Base-by-base conservation (phyloP, 1,140 invertebrate species). In the Danaus plexippus region DNA sequence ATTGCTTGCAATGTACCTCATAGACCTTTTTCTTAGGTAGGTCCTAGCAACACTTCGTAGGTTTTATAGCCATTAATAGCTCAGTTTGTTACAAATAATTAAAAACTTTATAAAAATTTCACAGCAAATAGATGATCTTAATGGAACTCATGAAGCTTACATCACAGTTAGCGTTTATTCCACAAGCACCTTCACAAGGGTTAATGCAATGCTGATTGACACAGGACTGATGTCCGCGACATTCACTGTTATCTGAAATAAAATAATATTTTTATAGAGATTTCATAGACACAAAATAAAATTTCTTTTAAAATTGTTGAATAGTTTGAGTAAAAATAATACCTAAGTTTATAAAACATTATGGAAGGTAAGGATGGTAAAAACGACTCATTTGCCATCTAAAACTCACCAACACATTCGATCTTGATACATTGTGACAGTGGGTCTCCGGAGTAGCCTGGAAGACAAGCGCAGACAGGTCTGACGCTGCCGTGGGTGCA, bases 101-200 rank as follows among this genome's bases (percentile, higher is more conserved):
- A 32, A 32, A 32, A 32, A 32, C 22, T 32, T 32, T 32, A 32
- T 32, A 32, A 32, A 32, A 32, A 32, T 2, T 32, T 32, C 7
- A 7, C 22, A 5, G 22, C 7, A 32, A 32, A 32, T 32, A 32
- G 0, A 32, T 32, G 22, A 32, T n/a, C n/a, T n/a, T n/a, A n/a
- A n/a, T n/a, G n/a, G n/a, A n/a, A n/a, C n/a, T n/a, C n/a, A n/a
- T n/a, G n/a, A n/a, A n/a, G 40, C 92, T 87, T 59, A 93, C 90
- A 48, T 92, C 91, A 68, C 93, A 94, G 59, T 91, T 89, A 46
- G 92, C 92, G 59, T 90, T 90, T 43, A 87, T 70, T 43, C 93
- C 93, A 67, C 95, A 96, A 55, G 93, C 91, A 45, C 92, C 92
- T 1, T 90, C 89, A 73, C 94, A 96, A 10, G 93, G 93, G 76